These are phyloP conservation scores for Aphelinus certus DNA, from an alignment of 1,140 invertebrate species.

Conservation along the genomic window DNA sequence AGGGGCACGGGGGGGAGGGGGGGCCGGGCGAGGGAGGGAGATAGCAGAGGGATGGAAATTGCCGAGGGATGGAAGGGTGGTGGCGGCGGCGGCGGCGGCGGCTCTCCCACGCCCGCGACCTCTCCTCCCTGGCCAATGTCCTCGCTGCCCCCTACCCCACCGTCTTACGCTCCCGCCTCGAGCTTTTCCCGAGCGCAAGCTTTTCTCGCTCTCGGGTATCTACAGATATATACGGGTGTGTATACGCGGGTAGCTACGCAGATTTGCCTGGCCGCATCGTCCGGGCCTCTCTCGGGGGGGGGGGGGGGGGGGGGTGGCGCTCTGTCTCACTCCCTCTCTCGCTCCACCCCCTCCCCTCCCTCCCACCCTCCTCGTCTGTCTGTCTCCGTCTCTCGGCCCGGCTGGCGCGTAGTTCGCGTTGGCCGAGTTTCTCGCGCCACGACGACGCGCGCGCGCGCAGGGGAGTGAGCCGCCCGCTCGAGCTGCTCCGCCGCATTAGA, in stretches of 20 bases:
- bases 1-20: background rate
- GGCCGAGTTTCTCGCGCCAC: slow-evolving; percentile 32
- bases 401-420: slow-evolving; percentile 19
- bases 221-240: background rate
- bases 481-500: no score
- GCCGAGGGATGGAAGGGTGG: background rate
- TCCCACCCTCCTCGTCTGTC: no score
- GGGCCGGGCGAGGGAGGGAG: background rate
- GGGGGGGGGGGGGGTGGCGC: no score
- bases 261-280: slow-evolving; percentile 5
- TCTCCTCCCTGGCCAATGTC: slow-evolving; percentile 32
- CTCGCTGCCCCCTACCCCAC: background rate
- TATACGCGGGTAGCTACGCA: no score
- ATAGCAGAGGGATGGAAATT: background rate
- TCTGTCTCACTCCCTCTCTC: no score
- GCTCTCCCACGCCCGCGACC: slow-evolving; percentile 29
- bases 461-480: background rate
- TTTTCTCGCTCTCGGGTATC: background rate
- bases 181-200: background rate
- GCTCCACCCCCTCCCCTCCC: no score
- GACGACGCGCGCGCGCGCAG: background rate
- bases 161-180: background rate
- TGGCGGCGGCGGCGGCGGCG: background rate
- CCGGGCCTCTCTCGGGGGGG: background rate
- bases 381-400: no score